Evolutionary conservation across 2,797 vertebrate species (phyloP).

Genomic region (Acrossocheilus fasciatus): DNA sequence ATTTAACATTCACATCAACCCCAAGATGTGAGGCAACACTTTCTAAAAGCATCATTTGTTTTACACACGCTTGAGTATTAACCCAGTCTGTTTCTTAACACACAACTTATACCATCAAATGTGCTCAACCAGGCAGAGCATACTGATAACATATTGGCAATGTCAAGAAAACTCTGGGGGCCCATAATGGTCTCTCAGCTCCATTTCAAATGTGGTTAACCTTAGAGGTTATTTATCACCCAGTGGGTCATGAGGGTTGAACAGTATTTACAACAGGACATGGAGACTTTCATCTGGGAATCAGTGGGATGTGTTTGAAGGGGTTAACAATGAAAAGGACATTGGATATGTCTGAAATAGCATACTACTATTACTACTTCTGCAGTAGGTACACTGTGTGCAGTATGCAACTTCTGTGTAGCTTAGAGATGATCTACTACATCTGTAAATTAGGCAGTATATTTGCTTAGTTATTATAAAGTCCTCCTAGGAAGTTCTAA

Average conservation of each 20-base stretch:
- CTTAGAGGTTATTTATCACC: slow-evolving; percentile 82
- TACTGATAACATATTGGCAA: slow-evolving; percentile 77
- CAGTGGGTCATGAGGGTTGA: slow-evolving; percentile 72
- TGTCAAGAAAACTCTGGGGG: slow-evolving; percentile 78
- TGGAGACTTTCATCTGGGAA: slow-evolving; percentile 58
- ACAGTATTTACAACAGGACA: slow-evolving; percentile 80
- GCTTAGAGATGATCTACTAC: not conserved
- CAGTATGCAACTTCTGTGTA: not conserved
- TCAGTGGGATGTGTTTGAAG: slow-evolving; percentile 57
- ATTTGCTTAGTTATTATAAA: not conserved
- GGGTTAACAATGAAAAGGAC: slow-evolving; percentile 50
- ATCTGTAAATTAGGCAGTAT: not conserved
- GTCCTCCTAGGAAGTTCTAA: too few species aligned
- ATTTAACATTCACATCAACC: not conserved
- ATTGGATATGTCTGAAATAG: not conserved
- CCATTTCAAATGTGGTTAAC: slow-evolving; percentile 83
- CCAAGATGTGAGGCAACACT: not conserved
- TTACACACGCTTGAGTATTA: not conserved
- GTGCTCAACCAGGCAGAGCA: slow-evolving; percentile 60
- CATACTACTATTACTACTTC: not conserved
- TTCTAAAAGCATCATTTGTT: not conserved
- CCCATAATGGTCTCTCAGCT: slow-evolving; percentile 77
- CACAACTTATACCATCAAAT: slow-evolving; percentile 64
- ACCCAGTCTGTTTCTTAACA: slow-evolving; percentile 45
- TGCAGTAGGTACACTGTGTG: not conserved